These are phyloP conservation scores for Trissolcus basalis DNA, from an alignment of 1,140 invertebrate genomes.

Conservation along the genomic window DNA sequence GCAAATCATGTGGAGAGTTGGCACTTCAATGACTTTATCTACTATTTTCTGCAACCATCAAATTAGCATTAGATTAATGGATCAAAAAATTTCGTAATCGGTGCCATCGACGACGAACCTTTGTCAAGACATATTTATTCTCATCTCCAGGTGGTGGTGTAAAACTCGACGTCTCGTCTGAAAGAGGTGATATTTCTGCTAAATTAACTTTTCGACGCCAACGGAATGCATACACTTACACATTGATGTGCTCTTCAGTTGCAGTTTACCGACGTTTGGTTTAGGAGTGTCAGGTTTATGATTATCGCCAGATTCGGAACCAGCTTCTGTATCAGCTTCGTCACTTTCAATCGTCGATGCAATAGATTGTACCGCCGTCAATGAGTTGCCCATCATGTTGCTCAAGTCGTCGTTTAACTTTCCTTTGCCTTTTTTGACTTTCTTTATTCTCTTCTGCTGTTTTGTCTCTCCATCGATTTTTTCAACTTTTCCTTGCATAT, in stretches of 20 bases:
- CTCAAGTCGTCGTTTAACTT: slow-evolving; percentile 58
- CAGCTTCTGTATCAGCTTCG: slow-evolving; percentile 75
- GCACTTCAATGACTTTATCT: slow-evolving; percentile 80
- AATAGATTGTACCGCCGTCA: slow-evolving; percentile 58
- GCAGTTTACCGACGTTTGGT: slow-evolving; percentile 29
- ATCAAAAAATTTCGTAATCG: slow-evolving; percentile 4
- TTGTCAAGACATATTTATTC: slow-evolving; percentile 71
- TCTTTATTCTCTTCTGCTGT: slow-evolving; percentile 68
- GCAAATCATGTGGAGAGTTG: slow-evolving; percentile 81
- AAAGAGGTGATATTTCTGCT: slow-evolving; percentile 11
- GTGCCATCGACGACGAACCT: slow-evolving; percentile 55
- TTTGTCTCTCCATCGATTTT: slow-evolving; percentile 57
- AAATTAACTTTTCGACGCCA: slow-evolving; percentile 24
- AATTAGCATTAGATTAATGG: not conserved
- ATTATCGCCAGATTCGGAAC: slow-evolving; percentile 54
- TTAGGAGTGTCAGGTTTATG: slow-evolving; percentile 29
- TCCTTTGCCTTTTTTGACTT: slow-evolving; percentile 68
- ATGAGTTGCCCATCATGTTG: slow-evolving; percentile 57
- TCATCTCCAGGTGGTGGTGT: slow-evolving; percentile 72
- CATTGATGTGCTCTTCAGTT: slow-evolving; percentile 34
- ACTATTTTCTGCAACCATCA: slow-evolving; percentile 78
- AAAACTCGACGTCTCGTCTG: slow-evolving; percentile 50
- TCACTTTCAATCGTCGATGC: slow-evolving; percentile 55
- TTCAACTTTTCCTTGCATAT: slow-evolving; percentile 62
- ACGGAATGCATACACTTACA: slow-evolving; percentile 46